These are phyloP conservation scores for Sitophilus oryzae DNA, from an alignment of 1,140 invertebrate species.

Conservation along the genomic window DNA sequence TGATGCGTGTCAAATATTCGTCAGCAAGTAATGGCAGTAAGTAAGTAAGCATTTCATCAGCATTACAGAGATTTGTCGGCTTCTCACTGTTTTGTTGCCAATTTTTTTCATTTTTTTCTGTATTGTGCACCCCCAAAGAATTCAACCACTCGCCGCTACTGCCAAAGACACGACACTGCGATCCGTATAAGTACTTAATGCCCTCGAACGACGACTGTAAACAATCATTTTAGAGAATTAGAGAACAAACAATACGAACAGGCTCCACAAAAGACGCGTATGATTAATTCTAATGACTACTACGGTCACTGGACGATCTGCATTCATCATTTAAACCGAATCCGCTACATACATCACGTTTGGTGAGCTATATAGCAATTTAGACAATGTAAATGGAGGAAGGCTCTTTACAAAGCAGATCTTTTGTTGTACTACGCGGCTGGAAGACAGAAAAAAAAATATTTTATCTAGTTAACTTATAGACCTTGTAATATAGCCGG, in stretches of 20 bases:
- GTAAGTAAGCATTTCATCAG: too few relatives aligned
- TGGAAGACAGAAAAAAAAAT: not conserved
- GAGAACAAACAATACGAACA: not conserved
- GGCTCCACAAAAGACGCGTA: not conserved
- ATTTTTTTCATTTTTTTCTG: too few relatives aligned
- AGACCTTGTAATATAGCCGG: too few relatives aligned
- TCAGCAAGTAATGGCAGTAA: too few relatives aligned
- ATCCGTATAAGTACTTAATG: not conserved
- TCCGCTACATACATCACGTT: not conserved
- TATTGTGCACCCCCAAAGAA: too few relatives aligned
- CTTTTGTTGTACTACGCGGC: not conserved
- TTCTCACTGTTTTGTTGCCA: too few relatives aligned
- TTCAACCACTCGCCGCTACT: too few relatives aligned
- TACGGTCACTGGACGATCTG: not conserved
- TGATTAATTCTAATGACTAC: not conserved
- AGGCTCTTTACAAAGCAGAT: not conserved
- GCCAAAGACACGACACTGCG: not conserved
- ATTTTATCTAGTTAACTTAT: too few relatives aligned
- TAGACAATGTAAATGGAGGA: not conserved
- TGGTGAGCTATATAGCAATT: not conserved
- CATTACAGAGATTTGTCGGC: too few relatives aligned
- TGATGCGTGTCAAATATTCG: too few relatives aligned
- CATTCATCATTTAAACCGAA: not conserved
- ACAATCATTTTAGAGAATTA: not conserved
- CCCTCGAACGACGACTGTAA: not conserved